Evolutionary conservation across 2,888 invertebrate species (phyloP).

Genomic region (Globia sparganii): DNA sequence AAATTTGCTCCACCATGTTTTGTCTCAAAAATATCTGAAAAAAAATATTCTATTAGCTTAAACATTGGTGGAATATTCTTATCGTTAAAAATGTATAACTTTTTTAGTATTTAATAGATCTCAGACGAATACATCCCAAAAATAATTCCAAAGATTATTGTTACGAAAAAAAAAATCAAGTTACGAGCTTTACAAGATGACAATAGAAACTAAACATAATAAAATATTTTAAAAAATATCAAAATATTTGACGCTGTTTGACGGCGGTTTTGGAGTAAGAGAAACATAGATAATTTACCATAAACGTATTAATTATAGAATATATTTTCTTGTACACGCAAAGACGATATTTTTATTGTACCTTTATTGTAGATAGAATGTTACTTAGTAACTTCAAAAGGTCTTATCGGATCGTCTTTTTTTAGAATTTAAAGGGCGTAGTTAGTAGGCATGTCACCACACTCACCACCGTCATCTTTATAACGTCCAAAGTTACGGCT

Average conservation of each 20-base stretch:
- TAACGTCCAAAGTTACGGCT: background rate
- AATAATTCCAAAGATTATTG: slow-evolving; percentile 78
- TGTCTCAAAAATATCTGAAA: slow-evolving; percentile 7
- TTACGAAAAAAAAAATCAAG: slow-evolving; percentile 63
- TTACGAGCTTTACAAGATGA: slow-evolving; percentile 83
- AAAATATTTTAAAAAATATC: slow-evolving; percentile 68
- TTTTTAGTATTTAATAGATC: slow-evolving; percentile 73
- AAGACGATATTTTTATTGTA: slow-evolving; percentile 68
- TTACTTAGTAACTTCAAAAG: slow-evolving; percentile 55
- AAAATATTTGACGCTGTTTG: slow-evolving; percentile 74
- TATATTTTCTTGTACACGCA: slow-evolving; percentile 67
- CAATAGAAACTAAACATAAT: slow-evolving; percentile 78
- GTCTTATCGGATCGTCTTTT: slow-evolving; percentile 42
- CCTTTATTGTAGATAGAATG: slow-evolving; percentile 60
- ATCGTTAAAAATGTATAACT: slow-evolving; percentile 50
- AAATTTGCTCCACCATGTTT: slow-evolving; percentile 15
- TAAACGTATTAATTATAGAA: slow-evolving; percentile 60
- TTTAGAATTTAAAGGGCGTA: slow-evolving; percentile 53
- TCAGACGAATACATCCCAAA: slow-evolving; percentile 81
- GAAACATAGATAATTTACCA: slow-evolving; percentile 56
- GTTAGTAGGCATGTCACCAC: slow-evolving; percentile 16
- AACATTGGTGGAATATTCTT: slow-evolving; percentile 24
- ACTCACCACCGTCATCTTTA: background rate
- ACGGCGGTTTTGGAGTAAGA: slow-evolving; percentile 71
- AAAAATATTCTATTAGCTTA: background rate